Evolutionary conservation across 2,113 vertebrate species (phyloP).

Genomic region (Petrocephalus zakoni): DNA sequence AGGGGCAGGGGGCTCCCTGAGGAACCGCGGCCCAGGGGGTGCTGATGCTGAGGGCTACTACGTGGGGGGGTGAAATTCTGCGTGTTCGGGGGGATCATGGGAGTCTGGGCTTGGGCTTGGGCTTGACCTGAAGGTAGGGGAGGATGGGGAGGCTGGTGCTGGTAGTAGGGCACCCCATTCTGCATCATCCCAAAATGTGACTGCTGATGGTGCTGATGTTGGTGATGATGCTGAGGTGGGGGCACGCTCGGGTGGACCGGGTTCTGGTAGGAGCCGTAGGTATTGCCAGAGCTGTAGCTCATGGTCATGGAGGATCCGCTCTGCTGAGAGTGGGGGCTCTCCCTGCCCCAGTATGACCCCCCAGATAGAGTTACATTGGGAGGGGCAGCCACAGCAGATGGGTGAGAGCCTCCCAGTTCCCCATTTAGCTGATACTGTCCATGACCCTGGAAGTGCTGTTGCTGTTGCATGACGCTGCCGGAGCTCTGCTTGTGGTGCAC

Average conservation of each 20-base stretch:
- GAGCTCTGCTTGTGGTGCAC: slow-evolving; percentile 76
- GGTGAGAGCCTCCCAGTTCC: slow-evolving; percentile 59
- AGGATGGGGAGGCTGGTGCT: slow-evolving; percentile 39
- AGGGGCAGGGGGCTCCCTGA: slow-evolving; percentile 52
- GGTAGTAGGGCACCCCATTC: slow-evolving; percentile 40
- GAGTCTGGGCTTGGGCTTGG: slow-evolving; percentile 45
- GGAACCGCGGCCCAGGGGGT: slow-evolving; percentile 44
- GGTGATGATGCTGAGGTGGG: slow-evolving; percentile 47
- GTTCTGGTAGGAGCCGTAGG: slow-evolving; percentile 59
- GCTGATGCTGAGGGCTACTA: slow-evolving; percentile 56
- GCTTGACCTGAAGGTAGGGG: slow-evolving; percentile 43
- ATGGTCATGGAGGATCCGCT: slow-evolving; percentile 57
- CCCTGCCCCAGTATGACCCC: slow-evolving; percentile 79
- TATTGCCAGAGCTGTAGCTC: slow-evolving; percentile 58
- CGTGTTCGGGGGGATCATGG: slow-evolving; percentile 46
- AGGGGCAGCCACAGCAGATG: slow-evolving; percentile 57
- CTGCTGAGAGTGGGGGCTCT: slow-evolving; percentile 70
- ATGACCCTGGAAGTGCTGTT: slow-evolving; percentile 68
- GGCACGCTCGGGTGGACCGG: slow-evolving; percentile 44
- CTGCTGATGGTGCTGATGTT: slow-evolving; percentile 51
- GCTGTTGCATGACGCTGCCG: slow-evolving; percentile 49
- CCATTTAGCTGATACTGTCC: slow-evolving; percentile 83
- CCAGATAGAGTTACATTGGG: slow-evolving; percentile 59
- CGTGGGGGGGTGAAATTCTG: slow-evolving; percentile 58
- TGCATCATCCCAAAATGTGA: slow-evolving; percentile 22